Evolutionary conservation across 30 jellyfish, hydroid and myxozoan genomes (phyloP).

Genomic region (Turritopsis dohrnii): DNA sequence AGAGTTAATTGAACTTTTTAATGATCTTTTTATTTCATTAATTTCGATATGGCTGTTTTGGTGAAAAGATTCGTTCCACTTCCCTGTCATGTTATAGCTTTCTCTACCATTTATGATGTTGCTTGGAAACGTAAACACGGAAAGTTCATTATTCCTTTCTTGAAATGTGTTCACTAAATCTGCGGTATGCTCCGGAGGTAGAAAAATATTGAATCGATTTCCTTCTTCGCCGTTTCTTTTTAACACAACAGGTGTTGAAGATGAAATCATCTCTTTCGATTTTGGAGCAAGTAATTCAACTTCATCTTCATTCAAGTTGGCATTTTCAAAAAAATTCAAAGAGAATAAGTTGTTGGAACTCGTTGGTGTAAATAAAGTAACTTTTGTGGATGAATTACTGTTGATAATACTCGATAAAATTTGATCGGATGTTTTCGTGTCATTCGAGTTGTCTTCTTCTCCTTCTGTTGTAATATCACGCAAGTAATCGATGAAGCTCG

Average conservation of each 20-base stretch:
- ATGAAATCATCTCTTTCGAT: slow-evolving; percentile 2
- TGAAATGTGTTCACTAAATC: background rate
- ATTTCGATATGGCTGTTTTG: background rate
- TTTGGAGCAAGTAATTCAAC: background rate
- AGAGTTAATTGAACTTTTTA: background rate
- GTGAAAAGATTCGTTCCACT: background rate
- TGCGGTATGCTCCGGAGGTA: slow-evolving; percentile 4
- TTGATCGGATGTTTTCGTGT: background rate
- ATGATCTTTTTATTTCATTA: background rate
- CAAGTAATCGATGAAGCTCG: background rate
- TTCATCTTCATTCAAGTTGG: background rate
- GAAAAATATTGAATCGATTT: background rate
- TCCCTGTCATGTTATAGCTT: background rate
- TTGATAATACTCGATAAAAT: background rate
- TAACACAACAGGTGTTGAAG: slow-evolving; percentile 5
- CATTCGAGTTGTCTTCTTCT: background rate
- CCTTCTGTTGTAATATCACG: background rate
- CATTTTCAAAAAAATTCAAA: background rate
- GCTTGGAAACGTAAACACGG: slow-evolving; percentile 18
- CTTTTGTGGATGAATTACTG: slow-evolving; percentile 5
- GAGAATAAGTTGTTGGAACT: background rate
- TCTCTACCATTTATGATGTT: background rate
- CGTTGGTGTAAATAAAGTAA: background rate
- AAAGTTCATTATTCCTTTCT: background rate
- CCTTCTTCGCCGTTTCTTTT: background rate